Evolutionary conservation across 2,113 vertebrate genomes (phyloP).

Genomic region (Microtus ochrogaster): DNA sequence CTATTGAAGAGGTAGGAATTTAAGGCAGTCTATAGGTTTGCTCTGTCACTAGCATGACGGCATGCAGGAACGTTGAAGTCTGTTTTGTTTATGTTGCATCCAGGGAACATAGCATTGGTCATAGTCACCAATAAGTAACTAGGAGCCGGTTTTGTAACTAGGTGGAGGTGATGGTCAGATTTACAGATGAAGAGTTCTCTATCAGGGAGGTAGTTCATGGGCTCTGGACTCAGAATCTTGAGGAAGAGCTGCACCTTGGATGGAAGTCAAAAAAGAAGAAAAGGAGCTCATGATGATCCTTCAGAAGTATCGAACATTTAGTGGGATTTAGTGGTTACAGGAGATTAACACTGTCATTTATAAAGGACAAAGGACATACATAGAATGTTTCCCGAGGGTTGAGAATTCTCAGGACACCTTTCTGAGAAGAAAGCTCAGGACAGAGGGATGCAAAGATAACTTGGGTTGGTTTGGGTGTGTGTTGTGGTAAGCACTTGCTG

Average conservation of each 20-base stretch:
- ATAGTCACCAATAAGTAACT: neutral
- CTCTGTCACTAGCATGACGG: neutral
- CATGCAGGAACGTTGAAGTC: neutral
- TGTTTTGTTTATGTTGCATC: neutral
- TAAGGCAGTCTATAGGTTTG: neutral
- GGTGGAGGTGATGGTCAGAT: neutral
- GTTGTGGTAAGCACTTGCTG: neutral
- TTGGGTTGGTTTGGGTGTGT: rapidly evolving
- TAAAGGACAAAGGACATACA: neutral
- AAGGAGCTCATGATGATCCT: neutral
- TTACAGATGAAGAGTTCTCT: neutral
- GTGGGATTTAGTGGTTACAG: neutral
- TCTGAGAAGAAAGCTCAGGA: neutral
- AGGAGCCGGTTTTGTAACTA: neutral
- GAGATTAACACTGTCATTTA: neutral
- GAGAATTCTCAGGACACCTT: neutral
- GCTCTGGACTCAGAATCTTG: neutral
- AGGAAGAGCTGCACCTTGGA: neutral
- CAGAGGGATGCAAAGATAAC: neutral
- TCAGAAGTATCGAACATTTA: neutral
- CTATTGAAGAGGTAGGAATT: neutral
- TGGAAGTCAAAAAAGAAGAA: neutral
- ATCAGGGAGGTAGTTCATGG: neutral
- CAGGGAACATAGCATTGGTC: neutral
- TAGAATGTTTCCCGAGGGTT: neutral